Evolutionary conservation across 2,113 vertebrate genomes (phyloP).

Genomic region (Oncorhynchus clarkii): DNA sequence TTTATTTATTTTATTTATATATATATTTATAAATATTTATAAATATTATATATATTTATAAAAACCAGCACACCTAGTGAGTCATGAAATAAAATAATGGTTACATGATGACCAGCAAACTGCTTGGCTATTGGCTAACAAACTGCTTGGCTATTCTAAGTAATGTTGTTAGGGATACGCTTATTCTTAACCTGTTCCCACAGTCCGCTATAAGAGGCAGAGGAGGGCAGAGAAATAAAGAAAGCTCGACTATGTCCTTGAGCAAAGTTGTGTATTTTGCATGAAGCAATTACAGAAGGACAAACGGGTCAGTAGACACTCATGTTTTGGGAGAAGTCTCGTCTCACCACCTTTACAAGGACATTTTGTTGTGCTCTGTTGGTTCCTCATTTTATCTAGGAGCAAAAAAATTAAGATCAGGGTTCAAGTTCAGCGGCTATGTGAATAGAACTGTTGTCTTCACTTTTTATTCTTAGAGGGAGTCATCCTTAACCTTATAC

Average conservation of each 20-base stretch:
- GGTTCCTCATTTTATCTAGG: constrained; percentile 28
- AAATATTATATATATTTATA: no score
- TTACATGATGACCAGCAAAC: no score
- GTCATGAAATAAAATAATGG: no score
- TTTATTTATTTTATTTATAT: no score
- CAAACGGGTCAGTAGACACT: constrained; percentile 40
- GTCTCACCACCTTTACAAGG: constrained; percentile 61
- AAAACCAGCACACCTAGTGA: no score
- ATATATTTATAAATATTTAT: no score
- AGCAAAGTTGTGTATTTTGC: constrained; percentile 54
- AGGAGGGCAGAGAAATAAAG: not conserved
- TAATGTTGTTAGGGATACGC: no score
- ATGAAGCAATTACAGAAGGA: constrained; percentile 25
- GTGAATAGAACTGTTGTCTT: constrained; percentile 15
- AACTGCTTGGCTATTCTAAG: no score
- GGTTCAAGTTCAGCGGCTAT: constrained; percentile 20
- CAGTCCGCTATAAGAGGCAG: not conserved
- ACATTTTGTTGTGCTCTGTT: constrained; percentile 65
- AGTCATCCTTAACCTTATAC: constrained; percentile 35
- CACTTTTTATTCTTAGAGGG: constrained; percentile 29
- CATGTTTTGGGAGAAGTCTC: constrained; percentile 39
- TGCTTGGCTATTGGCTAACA: no score
- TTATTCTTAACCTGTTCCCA: not conserved
- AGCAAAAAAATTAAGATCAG: not conserved
- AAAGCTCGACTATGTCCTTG: constrained; percentile 51